A percentile compares a stretch with the other conserved stretches of the same genome.
phyloP scores from a whole-genome alignment of 2,888 invertebrate genomes.

The Nemotelus pantherinus region DNA sequence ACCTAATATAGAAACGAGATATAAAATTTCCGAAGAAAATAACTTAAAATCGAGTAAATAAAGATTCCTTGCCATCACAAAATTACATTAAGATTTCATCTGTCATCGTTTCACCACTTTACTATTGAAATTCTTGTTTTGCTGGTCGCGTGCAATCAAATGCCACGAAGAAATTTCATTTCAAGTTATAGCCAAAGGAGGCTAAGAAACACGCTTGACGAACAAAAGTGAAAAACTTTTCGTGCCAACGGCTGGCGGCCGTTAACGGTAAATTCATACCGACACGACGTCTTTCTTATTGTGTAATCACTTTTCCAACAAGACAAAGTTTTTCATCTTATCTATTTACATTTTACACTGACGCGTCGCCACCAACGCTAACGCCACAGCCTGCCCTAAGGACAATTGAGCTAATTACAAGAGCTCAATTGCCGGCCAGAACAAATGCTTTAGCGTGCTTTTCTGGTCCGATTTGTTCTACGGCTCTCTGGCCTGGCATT shows the following conservation, averaged over 20 bases:
- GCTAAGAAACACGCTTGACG: background rate
- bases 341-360: slow-evolving; percentile 38
- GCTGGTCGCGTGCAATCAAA: too few relatives aligned
- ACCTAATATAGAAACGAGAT: too few relatives aligned
- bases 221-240: slow-evolving; percentile 23
- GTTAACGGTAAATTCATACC: background rate
- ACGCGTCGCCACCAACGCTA: too few relatives aligned
- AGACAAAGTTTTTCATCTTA: slow-evolving; percentile 30
- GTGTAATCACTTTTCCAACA: slow-evolving; percentile 12
- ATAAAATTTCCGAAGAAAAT: too few relatives aligned
- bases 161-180: too few relatives aligned
- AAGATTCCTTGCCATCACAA: too few relatives aligned
- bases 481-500: background rate
- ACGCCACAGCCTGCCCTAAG: slow-evolving; percentile 5
- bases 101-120: too few relatives aligned
- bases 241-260: background rate
- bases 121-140: too few relatives aligned
- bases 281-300: background rate
- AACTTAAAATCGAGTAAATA: too few relatives aligned
- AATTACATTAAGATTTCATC: too few relatives aligned
- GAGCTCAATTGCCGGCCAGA: background rate
- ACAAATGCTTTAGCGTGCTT: background rate
- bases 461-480: background rate
- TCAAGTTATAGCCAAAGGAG: background rate
- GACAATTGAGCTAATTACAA: slow-evolving; percentile 37